Evolutionary conservation across 2,888 invertebrate genomes (phyloP), one percentile per base, ranked within the genome.

Genomic region (Perithous albicinctus): DNA sequence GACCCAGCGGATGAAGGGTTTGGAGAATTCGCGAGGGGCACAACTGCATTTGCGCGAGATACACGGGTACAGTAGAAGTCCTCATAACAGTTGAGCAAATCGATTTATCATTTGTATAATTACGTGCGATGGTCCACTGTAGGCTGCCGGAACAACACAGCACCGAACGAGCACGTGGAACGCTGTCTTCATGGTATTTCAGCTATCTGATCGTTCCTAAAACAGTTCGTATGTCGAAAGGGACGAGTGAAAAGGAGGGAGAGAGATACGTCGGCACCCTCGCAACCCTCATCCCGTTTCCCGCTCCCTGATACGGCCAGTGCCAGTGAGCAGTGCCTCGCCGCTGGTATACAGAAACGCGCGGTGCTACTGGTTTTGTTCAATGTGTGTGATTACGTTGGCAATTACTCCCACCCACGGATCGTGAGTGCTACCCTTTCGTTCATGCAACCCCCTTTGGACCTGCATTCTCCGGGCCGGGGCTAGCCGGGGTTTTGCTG

Each of bases 361-460:
- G 56, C 70, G 74, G 82, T 86, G 74, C 67, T 61, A 54, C 81
- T 59, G 87, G 90, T 89, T 89, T n/a, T 89, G 88, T 90, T 89
- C 88, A 88, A 87, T 88, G 89, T 91, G 89, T 90, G 90, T 90
- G 91, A 90, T 90, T 91, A 90, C 90, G 90, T 90, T 90, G 89
- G 91, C 90, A 91, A 91, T 91, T 91, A 91, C 91, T 89, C 88
- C 90, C 88, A 87, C 88, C 85, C 86, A 56, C 75, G 79, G 69
- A 67, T 80, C 67, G 85, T 74, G 67, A 84, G n/a, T n/a, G 85
- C 85, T 81, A 74, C 75, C 78, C 78, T 83, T 67, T 78, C 73
- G 78, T 76, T 73, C 59, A 66, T 69, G 79, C 72, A 48, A 38
- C 29, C 75, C 80, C 80, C 69, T 69, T 43, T 77, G 48, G 72